Percentiles rank a stretch among this genome's conserved stretches.
phyloP scores from a whole-genome alignment of 2,888 invertebrate species.

The Sminthurinus aureus region DNA sequence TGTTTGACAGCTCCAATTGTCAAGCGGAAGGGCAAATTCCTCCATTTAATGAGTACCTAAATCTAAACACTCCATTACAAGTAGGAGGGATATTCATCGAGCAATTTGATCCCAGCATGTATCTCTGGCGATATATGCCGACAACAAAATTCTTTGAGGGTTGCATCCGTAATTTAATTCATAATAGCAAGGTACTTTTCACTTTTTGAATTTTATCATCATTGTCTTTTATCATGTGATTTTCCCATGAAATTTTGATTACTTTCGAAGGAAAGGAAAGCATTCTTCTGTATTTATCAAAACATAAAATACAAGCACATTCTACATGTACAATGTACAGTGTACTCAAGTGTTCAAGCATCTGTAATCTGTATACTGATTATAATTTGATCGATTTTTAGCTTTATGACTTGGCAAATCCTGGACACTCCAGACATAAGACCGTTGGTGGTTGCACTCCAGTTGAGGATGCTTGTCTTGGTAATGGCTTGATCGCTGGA shows the following conservation, averaged over 20 bases:
- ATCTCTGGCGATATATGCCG: slow-evolving; percentile 90
- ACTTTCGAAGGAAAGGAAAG: too few relatives aligned
- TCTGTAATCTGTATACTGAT: too few relatives aligned
- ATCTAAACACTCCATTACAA: slow-evolving; percentile 94
- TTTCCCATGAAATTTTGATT: too few relatives aligned
- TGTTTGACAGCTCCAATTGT: slow-evolving; percentile 88
- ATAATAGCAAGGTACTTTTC: slow-evolving; percentile 76
- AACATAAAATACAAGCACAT: too few relatives aligned
- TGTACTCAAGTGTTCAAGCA: too few relatives aligned
- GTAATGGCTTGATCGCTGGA: slow-evolving; percentile 80
- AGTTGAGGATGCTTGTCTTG: slow-evolving; percentile 88
- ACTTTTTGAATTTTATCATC: too few relatives aligned
- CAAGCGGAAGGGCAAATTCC: slow-evolving; percentile 89
- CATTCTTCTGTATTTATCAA: too few relatives aligned
- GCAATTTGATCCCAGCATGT: slow-evolving; percentile 86
- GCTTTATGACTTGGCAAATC: slow-evolving; percentile 93
- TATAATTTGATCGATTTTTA: slow-evolving; percentile 59
- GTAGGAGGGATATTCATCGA: slow-evolving; percentile 92
- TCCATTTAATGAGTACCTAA: slow-evolving; percentile 94
- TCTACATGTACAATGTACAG: too few relatives aligned
- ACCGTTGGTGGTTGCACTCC: slow-evolving; percentile 91
- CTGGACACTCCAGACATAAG: slow-evolving; percentile 80
- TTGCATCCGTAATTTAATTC: slow-evolving; percentile 93
- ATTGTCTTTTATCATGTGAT: too few relatives aligned
- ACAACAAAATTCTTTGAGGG: slow-evolving; percentile 85